Conservation (phyloP, 2,113 vertebrate genomes). For the Dendropsophus ebraccatus region DNA sequence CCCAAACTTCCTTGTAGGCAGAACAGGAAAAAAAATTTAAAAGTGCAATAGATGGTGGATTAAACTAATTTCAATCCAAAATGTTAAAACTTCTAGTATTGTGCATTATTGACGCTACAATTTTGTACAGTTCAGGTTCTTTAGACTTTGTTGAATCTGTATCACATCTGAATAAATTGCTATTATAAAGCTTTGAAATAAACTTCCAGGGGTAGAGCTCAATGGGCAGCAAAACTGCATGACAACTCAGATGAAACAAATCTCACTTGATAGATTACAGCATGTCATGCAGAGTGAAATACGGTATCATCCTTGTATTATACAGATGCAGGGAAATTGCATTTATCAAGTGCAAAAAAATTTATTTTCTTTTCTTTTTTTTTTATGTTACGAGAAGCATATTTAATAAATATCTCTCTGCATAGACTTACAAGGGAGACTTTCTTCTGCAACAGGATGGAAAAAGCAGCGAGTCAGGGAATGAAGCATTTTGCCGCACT, state of each 20-base stretch:
- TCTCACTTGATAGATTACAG: slow-evolving; percentile 9
- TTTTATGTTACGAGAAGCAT: too few relatives aligned
- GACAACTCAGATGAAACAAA: background rate
- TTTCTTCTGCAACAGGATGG: too few relatives aligned
- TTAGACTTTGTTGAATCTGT: background rate
- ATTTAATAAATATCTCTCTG: too few relatives aligned
- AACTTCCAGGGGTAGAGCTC: background rate
- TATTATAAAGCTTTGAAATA: slow-evolving; percentile 7
- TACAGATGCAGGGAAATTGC: background rate
- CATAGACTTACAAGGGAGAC: too few relatives aligned
- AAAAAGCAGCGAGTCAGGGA: too few relatives aligned
- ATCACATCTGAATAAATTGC: slow-evolving; percentile 1
- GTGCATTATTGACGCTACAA: background rate
- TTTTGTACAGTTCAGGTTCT: background rate
- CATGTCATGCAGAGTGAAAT: background rate
- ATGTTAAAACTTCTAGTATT: background rate
- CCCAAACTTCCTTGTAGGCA: too few relatives aligned
- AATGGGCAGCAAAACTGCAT: slow-evolving; percentile 7
- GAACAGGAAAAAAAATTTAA: background rate
- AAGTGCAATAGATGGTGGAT: background rate
- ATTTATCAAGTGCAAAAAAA: background rate
- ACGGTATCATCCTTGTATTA: background rate
- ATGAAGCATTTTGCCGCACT: too few relatives aligned
- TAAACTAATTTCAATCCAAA: background rate
- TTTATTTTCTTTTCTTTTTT: background rate